These are phyloP conservation scores for Steinernema feltiae DNA, from an alignment of 1,140 invertebrate species.

Conservation along the genomic window DNA sequence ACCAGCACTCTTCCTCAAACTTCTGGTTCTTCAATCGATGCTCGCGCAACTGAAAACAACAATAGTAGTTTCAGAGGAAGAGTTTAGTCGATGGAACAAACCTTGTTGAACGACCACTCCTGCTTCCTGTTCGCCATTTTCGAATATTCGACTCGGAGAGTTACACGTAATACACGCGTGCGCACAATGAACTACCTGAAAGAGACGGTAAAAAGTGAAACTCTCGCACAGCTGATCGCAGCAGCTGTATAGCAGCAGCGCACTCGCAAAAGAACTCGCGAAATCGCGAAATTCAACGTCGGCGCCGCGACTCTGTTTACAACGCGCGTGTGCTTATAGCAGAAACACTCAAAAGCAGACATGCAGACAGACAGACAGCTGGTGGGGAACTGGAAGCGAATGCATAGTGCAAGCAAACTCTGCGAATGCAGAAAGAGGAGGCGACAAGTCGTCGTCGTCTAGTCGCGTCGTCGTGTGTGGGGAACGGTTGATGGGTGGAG, in stretches of 20 bases:
- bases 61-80: too few relatives aligned
- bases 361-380: background rate
- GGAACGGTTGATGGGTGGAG: background rate
- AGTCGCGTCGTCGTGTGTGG: background rate
- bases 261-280: too few relatives aligned
- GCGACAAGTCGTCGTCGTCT: background rate
- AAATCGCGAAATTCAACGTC: background rate
- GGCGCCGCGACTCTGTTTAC: background rate
- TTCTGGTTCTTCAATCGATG: too few relatives aligned
- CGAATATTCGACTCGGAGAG: too few relatives aligned
- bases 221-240: background rate
- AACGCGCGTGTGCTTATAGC: background rate
- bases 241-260: background rate
- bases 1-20: too few relatives aligned
- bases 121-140: too few relatives aligned
- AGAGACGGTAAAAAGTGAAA: background rate
- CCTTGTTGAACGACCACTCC: too few relatives aligned
- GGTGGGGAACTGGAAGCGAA: background rate
- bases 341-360: background rate
- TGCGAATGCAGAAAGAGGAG: background rate
- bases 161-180: background rate
- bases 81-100: too few relatives aligned
- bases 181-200: background rate
- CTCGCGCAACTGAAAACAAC: too few relatives aligned
- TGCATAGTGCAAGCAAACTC: background rate